Percentiles rank a stretch among this genome's conserved stretches.
phyloP scores from a whole-genome alignment of 2,113 vertebrate species.

The Taxidea taxus region DNA sequence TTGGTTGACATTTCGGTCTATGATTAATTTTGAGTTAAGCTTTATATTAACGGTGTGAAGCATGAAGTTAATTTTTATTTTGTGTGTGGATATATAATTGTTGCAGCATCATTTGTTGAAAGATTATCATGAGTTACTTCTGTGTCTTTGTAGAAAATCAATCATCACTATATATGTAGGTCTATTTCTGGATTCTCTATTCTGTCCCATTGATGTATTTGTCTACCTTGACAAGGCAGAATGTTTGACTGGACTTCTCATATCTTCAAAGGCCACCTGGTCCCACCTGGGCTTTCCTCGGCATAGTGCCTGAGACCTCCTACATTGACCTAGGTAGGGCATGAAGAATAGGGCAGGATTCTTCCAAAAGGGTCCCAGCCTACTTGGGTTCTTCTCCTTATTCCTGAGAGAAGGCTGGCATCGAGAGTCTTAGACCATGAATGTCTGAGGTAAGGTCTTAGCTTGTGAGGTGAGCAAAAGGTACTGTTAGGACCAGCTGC shows the following conservation, averaged over 20 bases:
- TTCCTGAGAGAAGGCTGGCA: neutral
- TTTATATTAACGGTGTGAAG: neutral
- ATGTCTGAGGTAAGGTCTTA: neutral
- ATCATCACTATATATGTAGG: neutral
- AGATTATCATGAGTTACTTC: neutral
- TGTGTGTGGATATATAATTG: neutral
- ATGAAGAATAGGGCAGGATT: neutral
- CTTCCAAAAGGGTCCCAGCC: neutral
- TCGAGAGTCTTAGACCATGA: neutral
- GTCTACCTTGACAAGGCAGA: neutral
- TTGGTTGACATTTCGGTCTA: neutral
- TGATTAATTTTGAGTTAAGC: neutral
- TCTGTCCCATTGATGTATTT: neutral
- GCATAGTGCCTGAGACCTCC: neutral
- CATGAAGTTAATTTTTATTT: neutral
- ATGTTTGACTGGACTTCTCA: neutral
- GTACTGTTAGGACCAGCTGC: neutral
- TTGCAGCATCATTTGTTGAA: neutral
- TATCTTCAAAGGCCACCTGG: neutral
- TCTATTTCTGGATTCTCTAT: neutral
- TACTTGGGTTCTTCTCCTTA: neutral
- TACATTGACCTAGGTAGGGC: neutral
- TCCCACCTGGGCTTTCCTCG: neutral
- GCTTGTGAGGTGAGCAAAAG: neutral
- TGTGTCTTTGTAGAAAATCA: neutral